Evolutionary conservation across 37 sponge, comb jelly and placozoan species (phyloP), one percentile per base, ranked within the genome.

Genomic region (Agelas oroides): DNA sequence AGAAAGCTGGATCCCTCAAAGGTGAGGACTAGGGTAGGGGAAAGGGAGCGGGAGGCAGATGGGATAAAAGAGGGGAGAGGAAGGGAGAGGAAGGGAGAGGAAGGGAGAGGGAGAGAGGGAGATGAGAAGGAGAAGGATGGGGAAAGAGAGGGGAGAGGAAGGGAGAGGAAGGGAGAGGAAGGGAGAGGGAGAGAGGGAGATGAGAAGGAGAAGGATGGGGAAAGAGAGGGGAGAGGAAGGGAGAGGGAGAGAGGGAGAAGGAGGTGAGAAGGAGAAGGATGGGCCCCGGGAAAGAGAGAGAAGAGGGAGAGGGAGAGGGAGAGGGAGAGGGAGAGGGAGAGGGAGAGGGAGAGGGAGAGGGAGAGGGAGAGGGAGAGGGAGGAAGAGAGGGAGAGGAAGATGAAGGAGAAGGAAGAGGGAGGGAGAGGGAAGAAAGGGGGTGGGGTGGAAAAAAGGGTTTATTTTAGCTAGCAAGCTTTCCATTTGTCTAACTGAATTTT

Each of bases 1-100:
- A 77, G 88, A 39, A 86, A 24, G 17, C 61, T 91, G 18, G 92
- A 86, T 52, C 80, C 78, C 6, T 63, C 86, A 14, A 85, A 81
- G 76, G 70, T 73, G 24, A 11, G n/a, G n/a, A n/a, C n/a, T 19
- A n/a, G n/a, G n/a, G n/a, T 52, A 18, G 8, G 38, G 39, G 27
- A 5, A 24, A 28, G 20, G n/a, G n/a, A n/a, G n/a, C n/a, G n/a
- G n/a, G n/a, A n/a, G n/a, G n/a, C n/a, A n/a, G n/a, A n/a, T n/a
- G 8, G 5, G 23, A 24, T 39, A 24, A 34, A 35, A 34, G 5
- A 32, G 37, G 41, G 41, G 5, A 16, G 74, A 20, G 74, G 46
- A 19, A 72, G 19, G 32, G 31, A 23, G 27, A 17, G 32, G 21
- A 23, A 67, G 70, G 25, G 70, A 67, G 32, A 30, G 27, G 16